A percentile compares a stretch with the other conserved stretches of the same genome.
Evolutionary conservation across 2,113 vertebrate species (phyloP).

Genomic region (Xiphophorus couchianus): DNA sequence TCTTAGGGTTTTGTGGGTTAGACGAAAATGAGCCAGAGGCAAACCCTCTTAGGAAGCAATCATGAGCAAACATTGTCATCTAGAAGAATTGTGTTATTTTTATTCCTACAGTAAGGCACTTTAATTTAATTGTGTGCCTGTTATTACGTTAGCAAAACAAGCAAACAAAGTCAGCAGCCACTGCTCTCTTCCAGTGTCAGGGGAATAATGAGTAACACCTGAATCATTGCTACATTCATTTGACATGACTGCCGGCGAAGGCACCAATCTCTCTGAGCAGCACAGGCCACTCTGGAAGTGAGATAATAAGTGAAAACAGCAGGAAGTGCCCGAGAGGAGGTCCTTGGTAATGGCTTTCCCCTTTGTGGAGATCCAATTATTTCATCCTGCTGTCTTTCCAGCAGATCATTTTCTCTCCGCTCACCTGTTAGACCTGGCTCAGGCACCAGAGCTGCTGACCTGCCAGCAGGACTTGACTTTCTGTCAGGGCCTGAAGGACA

Average conservation of each 20-base stretch:
- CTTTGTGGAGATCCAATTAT: conserved; percentile 60
- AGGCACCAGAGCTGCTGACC: conserved; percentile 23
- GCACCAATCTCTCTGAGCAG: conserved; percentile 31
- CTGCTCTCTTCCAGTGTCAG: conserved; percentile 46
- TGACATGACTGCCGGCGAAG: conserved; percentile 39
- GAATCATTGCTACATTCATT: conserved; percentile 56
- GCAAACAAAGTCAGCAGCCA: conserved; percentile 37
- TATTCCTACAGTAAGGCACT: conserved; percentile 9
- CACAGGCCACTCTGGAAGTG: conserved; percentile 30
- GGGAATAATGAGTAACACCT: conserved; percentile 67
- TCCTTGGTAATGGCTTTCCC: conserved; percentile 42
- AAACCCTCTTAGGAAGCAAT: not conserved
- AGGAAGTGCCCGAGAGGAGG: conserved; percentile 52
- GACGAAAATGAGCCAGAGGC: conserved; percentile 9
- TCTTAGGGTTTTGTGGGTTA: not conserved
- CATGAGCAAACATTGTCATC: conserved; percentile 8
- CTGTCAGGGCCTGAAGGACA: conserved; percentile 1
- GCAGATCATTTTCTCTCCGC: conserved; percentile 52
- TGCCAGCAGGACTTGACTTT: conserved; percentile 14
- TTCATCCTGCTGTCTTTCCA: conserved; percentile 42
- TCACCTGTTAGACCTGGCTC: conserved; percentile 45
- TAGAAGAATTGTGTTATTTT: conserved; percentile 14
- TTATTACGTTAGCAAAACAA: conserved; percentile 45
- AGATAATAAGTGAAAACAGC: conserved; percentile 60
- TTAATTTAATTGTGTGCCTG: conserved; percentile 23